Evolutionary conservation across 2,888 invertebrate species (phyloP).

Genomic region (Diarsia rubi): DNA sequence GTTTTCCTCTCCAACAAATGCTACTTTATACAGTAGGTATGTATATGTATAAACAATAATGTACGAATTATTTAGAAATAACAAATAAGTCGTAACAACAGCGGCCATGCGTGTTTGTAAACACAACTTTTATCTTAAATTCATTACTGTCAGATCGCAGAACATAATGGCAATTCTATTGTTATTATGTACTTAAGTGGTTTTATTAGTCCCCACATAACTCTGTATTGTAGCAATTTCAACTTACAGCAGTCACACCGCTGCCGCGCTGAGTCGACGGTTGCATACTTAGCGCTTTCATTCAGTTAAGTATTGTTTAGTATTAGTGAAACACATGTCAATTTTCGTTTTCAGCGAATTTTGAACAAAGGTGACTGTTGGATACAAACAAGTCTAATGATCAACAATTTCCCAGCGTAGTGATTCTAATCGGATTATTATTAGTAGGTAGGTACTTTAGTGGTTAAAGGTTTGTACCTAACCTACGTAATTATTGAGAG

Average conservation of each 20-base stretch:
- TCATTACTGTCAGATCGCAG: not conserved
- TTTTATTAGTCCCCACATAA: not conserved
- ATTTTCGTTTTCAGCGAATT: not conserved
- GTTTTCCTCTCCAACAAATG: slow-evolving; percentile 33
- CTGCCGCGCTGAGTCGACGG: not conserved
- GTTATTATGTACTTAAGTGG: not conserved
- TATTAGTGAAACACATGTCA: not conserved
- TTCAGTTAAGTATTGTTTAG: not conserved
- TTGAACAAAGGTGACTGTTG: not conserved
- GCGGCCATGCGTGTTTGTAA: not conserved
- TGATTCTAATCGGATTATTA: not conserved
- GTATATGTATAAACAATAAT: not conserved
- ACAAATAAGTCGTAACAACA: too few relatives aligned
- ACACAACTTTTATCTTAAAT: not conserved
- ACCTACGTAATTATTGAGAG: not conserved
- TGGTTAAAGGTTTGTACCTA: not conserved
- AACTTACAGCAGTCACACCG: not conserved
- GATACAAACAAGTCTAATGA: not conserved
- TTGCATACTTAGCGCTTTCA: not conserved
- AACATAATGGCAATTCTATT: not conserved
- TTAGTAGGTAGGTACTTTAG: not conserved
- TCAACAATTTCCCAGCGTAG: not conserved
- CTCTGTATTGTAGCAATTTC: not conserved
- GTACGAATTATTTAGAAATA: too few relatives aligned
- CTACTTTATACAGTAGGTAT: too few relatives aligned